These are phyloP conservation scores for Eumaeus atala DNA, from an alignment of 1,140 invertebrate genomes.

Conservation along the genomic window DNA sequence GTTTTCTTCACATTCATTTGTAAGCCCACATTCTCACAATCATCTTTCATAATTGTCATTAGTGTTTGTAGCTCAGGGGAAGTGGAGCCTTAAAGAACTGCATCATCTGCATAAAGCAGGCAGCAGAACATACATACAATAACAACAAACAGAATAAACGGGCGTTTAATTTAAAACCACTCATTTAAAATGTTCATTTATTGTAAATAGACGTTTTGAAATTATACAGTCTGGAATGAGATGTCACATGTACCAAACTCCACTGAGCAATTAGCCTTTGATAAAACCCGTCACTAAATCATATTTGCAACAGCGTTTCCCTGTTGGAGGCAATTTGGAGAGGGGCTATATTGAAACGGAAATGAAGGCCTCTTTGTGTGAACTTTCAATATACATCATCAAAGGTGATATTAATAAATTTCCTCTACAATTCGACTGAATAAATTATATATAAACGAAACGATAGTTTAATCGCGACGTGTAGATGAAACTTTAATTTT, in stretches of 20 bases:
- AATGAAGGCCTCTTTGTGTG: slow-evolving; percentile 38
- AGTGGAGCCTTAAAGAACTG: too few species aligned
- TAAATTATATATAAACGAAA: background rate
- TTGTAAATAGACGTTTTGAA: slow-evolving; percentile 11
- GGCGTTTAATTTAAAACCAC: too few species aligned
- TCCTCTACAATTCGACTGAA: slow-evolving; percentile 9
- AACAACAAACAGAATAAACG: too few species aligned
- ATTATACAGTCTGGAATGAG: slow-evolving; percentile 9
- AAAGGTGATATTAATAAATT: slow-evolving; percentile 18
- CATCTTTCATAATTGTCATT: too few species aligned
- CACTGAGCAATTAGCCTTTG: slow-evolving; percentile 52
- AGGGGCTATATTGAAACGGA: slow-evolving; percentile 42
- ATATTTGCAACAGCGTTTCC: slow-evolving; percentile 52
- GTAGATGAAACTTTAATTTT: too few species aligned
- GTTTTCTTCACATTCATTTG: too few species aligned
- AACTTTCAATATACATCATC: slow-evolving; percentile 28
- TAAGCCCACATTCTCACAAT: too few species aligned
- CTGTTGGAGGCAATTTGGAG: slow-evolving; percentile 46
- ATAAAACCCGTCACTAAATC: slow-evolving; percentile 49
- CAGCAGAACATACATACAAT: too few species aligned
- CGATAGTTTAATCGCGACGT: background rate
- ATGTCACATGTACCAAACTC: slow-evolving; percentile 17
- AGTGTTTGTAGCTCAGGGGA: too few species aligned
- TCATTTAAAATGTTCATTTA: slow-evolving; percentile 1
- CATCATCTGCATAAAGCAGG: too few species aligned